Evolutionary conservation across 1,140 invertebrate species (phyloP), one percentile per base, ranked within the genome.

Genomic region (Diuraphis noxia): DNA sequence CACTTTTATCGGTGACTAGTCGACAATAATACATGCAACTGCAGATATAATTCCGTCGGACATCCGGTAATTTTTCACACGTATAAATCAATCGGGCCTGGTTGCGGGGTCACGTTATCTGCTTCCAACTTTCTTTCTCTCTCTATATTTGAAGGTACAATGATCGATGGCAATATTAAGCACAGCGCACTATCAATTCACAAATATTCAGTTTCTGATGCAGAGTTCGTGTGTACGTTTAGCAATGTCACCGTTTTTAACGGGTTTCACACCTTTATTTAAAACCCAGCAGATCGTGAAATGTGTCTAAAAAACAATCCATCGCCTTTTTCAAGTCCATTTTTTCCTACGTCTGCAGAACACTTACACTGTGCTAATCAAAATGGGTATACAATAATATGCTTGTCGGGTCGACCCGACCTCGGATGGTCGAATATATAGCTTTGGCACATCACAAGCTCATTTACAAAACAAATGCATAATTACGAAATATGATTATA

Each of bases 401-500:
- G 56, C 30, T 34, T 72, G 56, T 72, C 56, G 56, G 56, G 36
- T 38, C 36, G 79, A 25, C 79, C 79, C 79, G 36, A 38, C 81
- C 25, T 5, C 25, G 10, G 38, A 21, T 79, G 38, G 34, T 79
- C 34, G 77, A 36, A 21, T 84, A 21, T 84, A 30, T 30, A n/a
- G 82, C 30, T 40, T 84, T 34, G 30, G 40, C 81, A 25, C 79
- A 21, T 38, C 25, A 46, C 10, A 38, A 56, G 56, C 49, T 88
- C 30, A 88, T 88, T 72, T 63, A 43, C 49, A 88, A 72, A 63
- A 88, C 52, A 38, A 88, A 63, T 30, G 40, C 52, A 40, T 88
- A 63, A 88, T 88, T 88, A 88, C 87, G 19, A 88, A 88, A 88
- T 63, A 41, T 30, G 36, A 88, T 88, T 88, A 72, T 72, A n/a